Percentiles rank a stretch among this genome's conserved stretches.
phyloP scores from a whole-genome alignment of 1,140 invertebrate genomes.

The Coboldia fuscipes region DNA sequence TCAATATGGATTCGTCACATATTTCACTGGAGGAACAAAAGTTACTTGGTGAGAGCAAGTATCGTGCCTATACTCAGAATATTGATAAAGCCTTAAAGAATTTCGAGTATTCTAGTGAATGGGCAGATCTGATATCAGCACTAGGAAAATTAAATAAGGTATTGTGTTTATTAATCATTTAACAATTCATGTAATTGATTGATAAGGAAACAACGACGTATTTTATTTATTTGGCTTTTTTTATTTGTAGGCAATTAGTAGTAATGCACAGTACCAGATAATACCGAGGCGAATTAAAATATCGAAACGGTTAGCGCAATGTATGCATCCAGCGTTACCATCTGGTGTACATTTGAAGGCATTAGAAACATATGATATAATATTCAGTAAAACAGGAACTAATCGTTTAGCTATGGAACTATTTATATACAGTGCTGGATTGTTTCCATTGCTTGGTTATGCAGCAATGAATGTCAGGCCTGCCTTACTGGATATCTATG shows the following conservation, averaged over 20 bases:
- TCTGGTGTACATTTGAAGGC: slow-evolving; percentile 85
- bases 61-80: slow-evolving; percentile 50
- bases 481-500: slow-evolving; percentile 65
- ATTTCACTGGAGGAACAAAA: slow-evolving; percentile 38
- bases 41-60: slow-evolving; percentile 54
- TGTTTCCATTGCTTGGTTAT: slow-evolving; percentile 76
- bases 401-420: slow-evolving; percentile 62
- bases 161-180: slow-evolving; percentile 9
- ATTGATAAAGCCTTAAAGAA: slow-evolving; percentile 80
- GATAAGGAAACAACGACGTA: not conserved
- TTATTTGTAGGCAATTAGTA: slow-evolving; percentile 41
- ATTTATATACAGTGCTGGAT: slow-evolving; percentile 61
- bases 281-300: slow-evolving; percentile 80
- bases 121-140: slow-evolving; percentile 86
- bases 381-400: slow-evolving; percentile 79
- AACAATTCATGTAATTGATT: not conserved
- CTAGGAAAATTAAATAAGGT: slow-evolving; percentile 85
- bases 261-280: slow-evolving; percentile 66
- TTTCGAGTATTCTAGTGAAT: slow-evolving; percentile 89
- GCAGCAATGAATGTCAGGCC: slow-evolving; percentile 83
- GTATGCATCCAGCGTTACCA: slow-evolving; percentile 83
- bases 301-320: slow-evolving; percentile 83
- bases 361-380: slow-evolving; percentile 81
- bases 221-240: not conserved
- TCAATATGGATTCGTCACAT: slow-evolving; percentile 18